Evolutionary conservation across 92 coral and sea anemone species (phyloP), one percentile per base, ranked within the genome.

Genomic region (Porites rus): DNA sequence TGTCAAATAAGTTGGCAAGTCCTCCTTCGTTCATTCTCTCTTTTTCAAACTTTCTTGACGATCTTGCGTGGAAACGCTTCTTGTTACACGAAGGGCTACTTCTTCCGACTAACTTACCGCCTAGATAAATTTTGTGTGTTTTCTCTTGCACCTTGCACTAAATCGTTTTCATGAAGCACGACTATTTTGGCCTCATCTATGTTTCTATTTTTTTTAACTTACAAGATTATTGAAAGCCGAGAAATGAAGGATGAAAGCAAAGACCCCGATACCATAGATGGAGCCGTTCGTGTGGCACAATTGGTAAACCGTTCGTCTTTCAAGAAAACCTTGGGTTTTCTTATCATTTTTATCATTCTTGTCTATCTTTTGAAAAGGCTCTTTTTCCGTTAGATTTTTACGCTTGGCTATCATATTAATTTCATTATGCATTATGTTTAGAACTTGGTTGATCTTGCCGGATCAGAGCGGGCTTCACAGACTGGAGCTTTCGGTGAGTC

Each of bases 401-500:
- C 46, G 6, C 46, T 38, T 38, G 46, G 10, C 31, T 3, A 28
- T 25, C 12, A 28, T 11, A n/a, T 72, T 43, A 10, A 25, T 72
- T 56, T 56, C 16, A 56, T 25, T 19, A 2, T 53, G 6, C 22
- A 51, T 79, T 52, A 5, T 14, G 66, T 67, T 6, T 71, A 96
- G 98, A 96, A 96, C 69, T 79, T 96, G 79, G 98, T 96, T 4
- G 98, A 96, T 65, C 92, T 96, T 17, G 98, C 98, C 13, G 98
- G 98, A 8, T 96, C 98, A 0, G 98, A 96, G 63, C 83, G 98
- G 84, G 98, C 95, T 0, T 92, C 98, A 0, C 87, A 82, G 3
- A 92, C 98, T 3, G 98, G 98, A 52, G 96, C 98, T 46, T 95
- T 91, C 54, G 98, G 98, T 79, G 21, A 10, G 88, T 63, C 51